phyloP scores from a whole-genome alignment of 2,888 invertebrate species.

The Chironomus tentans region DNA sequence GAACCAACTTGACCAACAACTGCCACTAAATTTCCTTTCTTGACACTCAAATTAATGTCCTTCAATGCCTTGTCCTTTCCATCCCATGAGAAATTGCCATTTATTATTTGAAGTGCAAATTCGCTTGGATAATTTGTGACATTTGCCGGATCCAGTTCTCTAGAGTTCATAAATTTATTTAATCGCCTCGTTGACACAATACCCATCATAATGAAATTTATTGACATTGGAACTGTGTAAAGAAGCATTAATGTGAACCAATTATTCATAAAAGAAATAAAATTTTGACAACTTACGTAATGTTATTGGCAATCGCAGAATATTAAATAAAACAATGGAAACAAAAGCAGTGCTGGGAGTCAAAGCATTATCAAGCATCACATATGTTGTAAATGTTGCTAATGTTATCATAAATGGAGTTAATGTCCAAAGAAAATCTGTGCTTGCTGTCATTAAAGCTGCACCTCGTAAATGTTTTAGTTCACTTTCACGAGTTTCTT shows the following conservation, averaged over 20 bases:
- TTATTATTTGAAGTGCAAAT: conserved; percentile 40
- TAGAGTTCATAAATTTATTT: conserved; percentile 46
- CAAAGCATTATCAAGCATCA: conserved; percentile 41
- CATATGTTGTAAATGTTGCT: conserved; percentile 39
- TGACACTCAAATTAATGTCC: conserved; percentile 36
- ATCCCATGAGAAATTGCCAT: conserved; percentile 47
- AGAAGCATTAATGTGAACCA: neutral
- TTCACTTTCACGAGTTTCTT: conserved; percentile 48
- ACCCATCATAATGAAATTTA: conserved; percentile 33
- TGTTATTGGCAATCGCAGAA: conserved; percentile 47
- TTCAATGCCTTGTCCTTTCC: conserved; percentile 31
- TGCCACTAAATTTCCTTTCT: conserved; percentile 38
- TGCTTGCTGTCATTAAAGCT: conserved; percentile 47
- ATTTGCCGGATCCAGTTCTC: conserved; percentile 44
- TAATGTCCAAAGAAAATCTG: conserved; percentile 52
- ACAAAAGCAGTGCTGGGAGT: conserved; percentile 49
- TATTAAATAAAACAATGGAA: conserved; percentile 49
- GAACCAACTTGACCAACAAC: conserved; percentile 44
- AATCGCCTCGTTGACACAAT: conserved; percentile 48
- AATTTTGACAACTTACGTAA: conserved; percentile 32
- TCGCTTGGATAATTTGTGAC: conserved; percentile 37
- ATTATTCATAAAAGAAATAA: neutral
- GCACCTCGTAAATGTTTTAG: conserved; percentile 46
- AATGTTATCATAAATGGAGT: conserved; percentile 50
- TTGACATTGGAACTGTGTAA: conserved; percentile 39